phyloP scores from a whole-genome alignment of 2,888 invertebrate species.

The Cerceris rybyensis region DNA sequence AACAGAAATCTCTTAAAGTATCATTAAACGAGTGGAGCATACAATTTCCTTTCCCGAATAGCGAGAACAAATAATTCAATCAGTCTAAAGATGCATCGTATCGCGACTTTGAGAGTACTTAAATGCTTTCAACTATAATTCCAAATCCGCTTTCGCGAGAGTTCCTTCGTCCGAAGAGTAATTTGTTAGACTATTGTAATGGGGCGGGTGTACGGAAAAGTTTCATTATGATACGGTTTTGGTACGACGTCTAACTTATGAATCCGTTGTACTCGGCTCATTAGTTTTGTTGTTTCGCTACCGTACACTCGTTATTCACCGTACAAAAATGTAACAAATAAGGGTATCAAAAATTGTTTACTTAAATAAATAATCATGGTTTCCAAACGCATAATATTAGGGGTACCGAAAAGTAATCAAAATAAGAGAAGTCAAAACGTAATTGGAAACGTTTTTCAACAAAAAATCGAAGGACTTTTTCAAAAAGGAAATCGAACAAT shows the following conservation, averaged over 20 bases:
- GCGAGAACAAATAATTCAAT: no score
- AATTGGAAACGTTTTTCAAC: no score
- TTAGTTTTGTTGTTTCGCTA: background rate
- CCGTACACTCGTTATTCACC: background rate
- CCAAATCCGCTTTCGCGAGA: background rate
- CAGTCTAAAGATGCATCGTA: no score
- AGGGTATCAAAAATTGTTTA: background rate
- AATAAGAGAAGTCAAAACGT: no score
- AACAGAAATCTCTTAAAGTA: no score
- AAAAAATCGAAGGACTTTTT: no score
- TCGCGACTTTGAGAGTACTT: no score
- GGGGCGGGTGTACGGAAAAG: background rate
- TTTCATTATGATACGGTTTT: constrained; percentile 1
- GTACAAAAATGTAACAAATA: background rate
- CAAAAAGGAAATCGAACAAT: no score
- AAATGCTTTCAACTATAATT: no score
- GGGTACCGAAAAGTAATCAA: no score
- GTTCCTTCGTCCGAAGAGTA: background rate
- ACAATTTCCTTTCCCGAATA: no score
- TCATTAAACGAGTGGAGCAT: no score
- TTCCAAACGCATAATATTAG: background rate
- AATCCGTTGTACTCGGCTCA: background rate
- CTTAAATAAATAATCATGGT: background rate
- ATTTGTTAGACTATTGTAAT: background rate
- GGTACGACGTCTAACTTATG: background rate